Conservation (phyloP, 2,888 invertebrate species). For the Metacarcinus magister region DNA sequence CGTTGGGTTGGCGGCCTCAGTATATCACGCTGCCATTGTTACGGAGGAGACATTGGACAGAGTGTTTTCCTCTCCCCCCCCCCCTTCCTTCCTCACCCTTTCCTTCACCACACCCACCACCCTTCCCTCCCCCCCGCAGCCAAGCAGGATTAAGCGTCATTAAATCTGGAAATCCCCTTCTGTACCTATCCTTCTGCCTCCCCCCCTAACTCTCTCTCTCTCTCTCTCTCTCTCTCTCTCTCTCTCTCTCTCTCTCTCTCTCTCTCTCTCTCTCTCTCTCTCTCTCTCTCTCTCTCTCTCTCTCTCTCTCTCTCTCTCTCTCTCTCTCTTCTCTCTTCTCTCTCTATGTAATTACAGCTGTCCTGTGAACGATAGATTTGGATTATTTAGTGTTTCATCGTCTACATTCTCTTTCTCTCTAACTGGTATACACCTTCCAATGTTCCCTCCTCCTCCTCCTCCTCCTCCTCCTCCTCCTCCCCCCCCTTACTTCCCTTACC, state of each 20-base stretch:
- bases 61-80: constrained; percentile 3
- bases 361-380: neutral
- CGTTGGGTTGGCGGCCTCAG: constrained; percentile 5
- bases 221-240: neutral
- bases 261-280: neutral
- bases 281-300: constrained; percentile 2
- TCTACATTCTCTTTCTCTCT: neutral
- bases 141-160: constrained; percentile 36
- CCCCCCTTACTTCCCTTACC: neutral
- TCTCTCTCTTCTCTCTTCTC: neutral
- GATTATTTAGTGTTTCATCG: neutral
- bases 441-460: no score
- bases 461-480: neutral
- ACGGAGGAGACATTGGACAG: neutral
- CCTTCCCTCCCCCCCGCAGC: neutral
- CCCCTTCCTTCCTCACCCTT: neutral
- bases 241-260: neutral
- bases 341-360: neutral
- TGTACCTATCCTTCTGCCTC: neutral
- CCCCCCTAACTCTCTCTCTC: neutral
- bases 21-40: constrained; percentile 40
- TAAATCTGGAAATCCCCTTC: constrained; percentile 41
- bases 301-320: constrained; percentile 5
- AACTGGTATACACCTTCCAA: neutral
- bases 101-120: neutral